A percentile compares a stretch with the other conserved stretches of the same genome.
Evolutionary conservation across 2,113 vertebrate genomes (phyloP).

Genomic region (Eulemur rufifrons): DNA sequence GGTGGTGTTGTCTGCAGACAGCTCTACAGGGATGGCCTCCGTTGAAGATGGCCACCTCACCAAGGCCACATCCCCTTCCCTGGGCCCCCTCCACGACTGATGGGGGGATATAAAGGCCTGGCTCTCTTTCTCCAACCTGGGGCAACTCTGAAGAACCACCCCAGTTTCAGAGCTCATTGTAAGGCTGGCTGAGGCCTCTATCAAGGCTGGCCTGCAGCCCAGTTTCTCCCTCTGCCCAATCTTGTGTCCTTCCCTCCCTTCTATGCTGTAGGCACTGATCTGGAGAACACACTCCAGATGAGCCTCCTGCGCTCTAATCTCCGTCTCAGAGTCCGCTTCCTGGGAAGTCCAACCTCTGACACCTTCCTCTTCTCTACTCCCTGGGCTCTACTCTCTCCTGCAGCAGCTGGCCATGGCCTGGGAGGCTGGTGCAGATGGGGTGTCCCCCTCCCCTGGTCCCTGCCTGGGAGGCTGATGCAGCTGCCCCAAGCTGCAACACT

Average conservation of each 20-base stretch:
- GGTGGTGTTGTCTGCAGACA: neutral
- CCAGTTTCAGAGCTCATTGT: neutral
- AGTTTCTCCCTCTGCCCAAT: neutral
- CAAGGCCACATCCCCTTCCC: neutral
- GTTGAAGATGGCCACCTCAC: neutral
- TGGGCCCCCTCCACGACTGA: neutral
- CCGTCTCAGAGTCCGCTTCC: neutral
- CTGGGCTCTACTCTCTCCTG: neutral
- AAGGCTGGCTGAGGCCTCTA: neutral
- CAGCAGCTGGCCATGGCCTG: neutral
- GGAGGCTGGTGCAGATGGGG: neutral
- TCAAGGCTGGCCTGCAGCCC: neutral
- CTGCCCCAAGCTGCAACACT: neutral
- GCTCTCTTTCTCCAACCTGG: neutral
- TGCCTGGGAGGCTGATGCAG: neutral
- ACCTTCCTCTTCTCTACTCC: neutral
- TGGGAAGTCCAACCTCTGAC: neutral
- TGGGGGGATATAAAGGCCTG: neutral
- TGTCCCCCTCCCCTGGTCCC: no score
- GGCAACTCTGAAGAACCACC: neutral
- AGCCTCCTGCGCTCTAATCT: neutral
- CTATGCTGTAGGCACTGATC: neutral
- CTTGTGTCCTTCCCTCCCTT: neutral
- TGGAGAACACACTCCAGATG: neutral
- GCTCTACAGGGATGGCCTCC: neutral